Base-by-base conservation (phyloP, 2,113 vertebrate species). In the Ammodytes dubius region DNA sequence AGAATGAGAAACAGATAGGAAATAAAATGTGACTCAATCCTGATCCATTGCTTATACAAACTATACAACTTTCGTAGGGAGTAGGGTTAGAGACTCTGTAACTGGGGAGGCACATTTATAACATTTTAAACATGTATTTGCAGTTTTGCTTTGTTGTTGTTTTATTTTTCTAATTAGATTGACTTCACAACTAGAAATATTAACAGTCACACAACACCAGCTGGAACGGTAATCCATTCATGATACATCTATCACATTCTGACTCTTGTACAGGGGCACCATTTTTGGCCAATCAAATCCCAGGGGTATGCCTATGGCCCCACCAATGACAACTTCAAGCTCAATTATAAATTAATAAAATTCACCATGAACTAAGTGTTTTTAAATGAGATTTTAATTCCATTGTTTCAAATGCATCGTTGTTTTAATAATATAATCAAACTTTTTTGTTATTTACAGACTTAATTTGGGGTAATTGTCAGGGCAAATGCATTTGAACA, bases 401-500 rank as follows among this genome's bases (percentile, higher is more conserved):
- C 8, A 6, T 40, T 14, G 7, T 63, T 37, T 43, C 0, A 45
- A 53, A 45, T 70, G 9, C 1, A 13, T 47, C 12, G 0, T 40
- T 4, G 4, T 40, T 80, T 53, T 8, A 52, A 11, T 66, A 4
- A 60, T 47, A 40, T 60, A n/a, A 77, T 71, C 7, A n/a, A 50
- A 40, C 63, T 60, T 27, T 9, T 9, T 14, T 37, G n/a, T 84
- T 57, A 58, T 63, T 88, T 70, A 54, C 45, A 3, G 39, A 54
- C 56, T 69, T 37, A 77, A 67, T 73, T 58, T 35, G 0, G 5
- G 35, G 7, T 82, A 63, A 78, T 81, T 47, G 49, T 70, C 27
- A 54, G 57, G 56, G 80, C 70, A 39, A 56, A 58, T 74, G 74
- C 46, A 39, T 80, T 35, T 83, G 49, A 70, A 78, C 69, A 0